These are phyloP conservation scores for Sebastes dallii DNA, from an alignment of 2,797 vertebrate species.

Conservation along the genomic window DNA sequence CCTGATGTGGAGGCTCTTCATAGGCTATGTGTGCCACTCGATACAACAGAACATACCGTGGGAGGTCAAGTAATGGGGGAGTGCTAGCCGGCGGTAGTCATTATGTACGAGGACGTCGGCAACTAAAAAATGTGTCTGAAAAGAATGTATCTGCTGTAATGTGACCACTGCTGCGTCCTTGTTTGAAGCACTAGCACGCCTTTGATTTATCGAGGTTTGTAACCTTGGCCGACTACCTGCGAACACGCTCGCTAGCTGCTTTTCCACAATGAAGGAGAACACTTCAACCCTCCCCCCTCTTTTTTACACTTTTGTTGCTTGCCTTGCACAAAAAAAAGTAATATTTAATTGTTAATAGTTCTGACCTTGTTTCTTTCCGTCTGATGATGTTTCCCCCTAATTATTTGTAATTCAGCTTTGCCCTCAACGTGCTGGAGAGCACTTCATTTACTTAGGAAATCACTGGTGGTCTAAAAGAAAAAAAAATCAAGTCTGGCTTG, in stretches of 20 bases:
- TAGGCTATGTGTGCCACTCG: conserved; percentile 30
- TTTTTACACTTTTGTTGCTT: conserved; percentile 61
- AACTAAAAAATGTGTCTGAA: conserved; percentile 36
- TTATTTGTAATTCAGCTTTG: conserved; percentile 71
- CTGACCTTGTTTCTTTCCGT: conserved; percentile 69
- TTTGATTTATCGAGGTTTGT: conserved; percentile 74
- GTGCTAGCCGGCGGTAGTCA: conserved; percentile 1
- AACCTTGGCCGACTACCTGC: conserved; percentile 69
- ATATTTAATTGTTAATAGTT: conserved; percentile 57
- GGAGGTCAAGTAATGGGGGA: conserved; percentile 46
- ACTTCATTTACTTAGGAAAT: conserved; percentile 57
- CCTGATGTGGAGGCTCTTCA: conserved; percentile 36
- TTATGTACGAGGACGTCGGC: conserved; percentile 23
- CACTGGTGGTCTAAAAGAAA: conserved; percentile 41
- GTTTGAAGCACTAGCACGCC: conserved; percentile 49
- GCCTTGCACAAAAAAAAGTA: conserved; percentile 66
- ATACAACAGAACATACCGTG: conserved; percentile 11
- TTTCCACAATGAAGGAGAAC: conserved; percentile 55
- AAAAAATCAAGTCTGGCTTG: conserved; percentile 43
- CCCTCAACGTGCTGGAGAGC: conserved; percentile 46
- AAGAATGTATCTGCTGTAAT: conserved; percentile 48
- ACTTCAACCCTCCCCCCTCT: not conserved
- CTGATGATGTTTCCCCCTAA: conserved; percentile 55
- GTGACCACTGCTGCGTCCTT: conserved; percentile 65
- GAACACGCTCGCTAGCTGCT: conserved; percentile 44